Conservation (phyloP, 2,797 vertebrate species). For the Nyctibius grandis region DNA sequence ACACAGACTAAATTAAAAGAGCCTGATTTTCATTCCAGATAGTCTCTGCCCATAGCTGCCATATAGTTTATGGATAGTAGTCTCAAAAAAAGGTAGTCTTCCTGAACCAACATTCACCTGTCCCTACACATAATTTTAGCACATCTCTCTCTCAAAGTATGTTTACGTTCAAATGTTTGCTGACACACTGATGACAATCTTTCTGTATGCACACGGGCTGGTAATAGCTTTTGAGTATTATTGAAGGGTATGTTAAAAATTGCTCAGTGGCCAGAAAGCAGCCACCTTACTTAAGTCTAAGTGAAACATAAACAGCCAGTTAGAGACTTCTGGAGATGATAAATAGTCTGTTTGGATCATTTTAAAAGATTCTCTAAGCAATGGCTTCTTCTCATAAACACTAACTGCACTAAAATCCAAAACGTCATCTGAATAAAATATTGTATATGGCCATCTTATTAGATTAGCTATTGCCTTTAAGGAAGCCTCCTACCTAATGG, state of each 20-base stretch:
- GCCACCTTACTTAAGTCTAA: constrained; percentile 7
- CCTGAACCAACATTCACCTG: not conserved
- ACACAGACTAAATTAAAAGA: constrained; percentile 18
- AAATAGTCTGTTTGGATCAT: not conserved
- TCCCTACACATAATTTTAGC: not conserved
- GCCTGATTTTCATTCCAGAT: not conserved
- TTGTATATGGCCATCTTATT: constrained; percentile 24
- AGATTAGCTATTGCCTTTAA: constrained; percentile 53
- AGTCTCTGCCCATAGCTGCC: not conserved
- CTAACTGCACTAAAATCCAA: constrained; percentile 31
- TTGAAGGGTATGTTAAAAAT: constrained; percentile 7
- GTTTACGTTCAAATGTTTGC: not conserved
- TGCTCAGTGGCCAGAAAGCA: constrained; percentile 2
- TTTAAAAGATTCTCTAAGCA: constrained; percentile 21
- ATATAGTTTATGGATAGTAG: not conserved
- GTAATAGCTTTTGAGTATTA: not conserved
- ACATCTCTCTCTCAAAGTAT: not conserved
- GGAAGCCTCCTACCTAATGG: constrained; percentile 41
- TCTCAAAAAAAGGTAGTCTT: not conserved
- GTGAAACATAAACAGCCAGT: constrained; percentile 21
- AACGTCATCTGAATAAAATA: constrained; percentile 41
- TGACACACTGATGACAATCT: not conserved
- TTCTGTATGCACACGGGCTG: not conserved
- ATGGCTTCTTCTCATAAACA: constrained; percentile 33
- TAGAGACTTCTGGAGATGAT: not conserved